Evolutionary conservation across 2,797 vertebrate genomes (phyloP), one percentile per base, ranked within the genome.

Genomic region (Benthosema pterotum): DNA sequence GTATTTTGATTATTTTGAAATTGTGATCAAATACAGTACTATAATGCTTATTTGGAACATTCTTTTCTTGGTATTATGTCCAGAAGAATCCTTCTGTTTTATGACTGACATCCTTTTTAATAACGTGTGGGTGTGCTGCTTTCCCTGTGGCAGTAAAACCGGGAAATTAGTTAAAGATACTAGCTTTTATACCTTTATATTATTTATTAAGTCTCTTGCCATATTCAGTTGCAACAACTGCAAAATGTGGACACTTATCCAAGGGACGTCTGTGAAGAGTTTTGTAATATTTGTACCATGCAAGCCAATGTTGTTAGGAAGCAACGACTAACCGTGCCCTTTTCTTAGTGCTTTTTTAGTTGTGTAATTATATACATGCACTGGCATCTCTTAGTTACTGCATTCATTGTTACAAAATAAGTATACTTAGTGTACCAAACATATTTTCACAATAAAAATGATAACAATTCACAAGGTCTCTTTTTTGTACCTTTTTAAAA

Each of bases 381-480:
- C 85, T 89, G 87, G 84, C 87, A 86, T 85, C 49, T 72, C 80
- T 75, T 81, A 79, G 76, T 67, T 72, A 77, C 68, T 78, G 81
- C 75, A 51, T 70, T 73, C 74, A 51, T 70, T 73, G 64, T 73
- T 87, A 72, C n/a, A 52, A 43, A 45, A 80, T 71, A 84, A 81
- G 57, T 77, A 14, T 56, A 75, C 83, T 84, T 87, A 86, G 59
- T 87, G 68, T 90, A 90, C 70, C 84, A 82, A 86, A 87, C 87
- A 82, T 91, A 91, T 91, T 90, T 91, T 91, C 86, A 81, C 83
- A 91, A 90, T 91, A 91, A 91, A 91, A 88, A 46, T 67, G 77
- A 85, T 66, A 79, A 82, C 43, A 69, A 76, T 60, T 3, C 57
- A 12, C 11, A 12, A 12, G 14, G 45, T 19, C 9, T 22, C 18